Evolutionary conservation across 2,797 vertebrate species (phyloP).

Genomic region (Sorex maritimensis): DNA sequence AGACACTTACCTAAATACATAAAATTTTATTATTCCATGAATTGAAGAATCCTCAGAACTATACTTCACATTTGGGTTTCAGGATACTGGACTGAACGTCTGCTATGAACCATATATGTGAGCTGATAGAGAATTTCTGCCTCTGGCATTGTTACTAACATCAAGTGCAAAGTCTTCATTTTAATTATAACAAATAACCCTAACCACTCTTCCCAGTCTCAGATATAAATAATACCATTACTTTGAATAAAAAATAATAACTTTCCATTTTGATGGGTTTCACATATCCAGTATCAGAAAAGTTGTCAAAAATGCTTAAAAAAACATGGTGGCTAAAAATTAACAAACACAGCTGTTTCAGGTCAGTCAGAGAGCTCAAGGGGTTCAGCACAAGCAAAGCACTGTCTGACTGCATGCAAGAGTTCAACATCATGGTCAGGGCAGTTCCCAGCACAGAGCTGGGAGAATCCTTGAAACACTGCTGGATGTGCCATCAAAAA

Average conservation of each 20-base stretch:
- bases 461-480: no score
- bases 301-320: not conserved
- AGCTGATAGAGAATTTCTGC: not conserved
- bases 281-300: not conserved
- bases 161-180: not conserved
- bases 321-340: not conserved
- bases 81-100: not conserved
- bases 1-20: not conserved
- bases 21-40: not conserved
- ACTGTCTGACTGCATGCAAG: no score
- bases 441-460: no score
- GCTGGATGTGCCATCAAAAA: no score
- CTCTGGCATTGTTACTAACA: not conserved
- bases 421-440: no score
- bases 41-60: not conserved
- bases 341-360: not conserved
- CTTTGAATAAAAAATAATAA: slow-evolving; percentile 33
- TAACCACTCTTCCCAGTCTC: not conserved
- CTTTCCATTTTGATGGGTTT: not conserved
- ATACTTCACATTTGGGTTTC: not conserved
- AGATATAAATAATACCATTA: not conserved
- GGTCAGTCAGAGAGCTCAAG: no score
- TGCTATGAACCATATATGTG: no score
- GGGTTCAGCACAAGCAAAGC: no score
- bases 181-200: slow-evolving; percentile 27